A percentile compares a stretch with the other conserved stretches of the same genome.
phyloP scores from a whole-genome alignment of 2,113 vertebrate genomes.

The Prionailurus viverrinus region DNA sequence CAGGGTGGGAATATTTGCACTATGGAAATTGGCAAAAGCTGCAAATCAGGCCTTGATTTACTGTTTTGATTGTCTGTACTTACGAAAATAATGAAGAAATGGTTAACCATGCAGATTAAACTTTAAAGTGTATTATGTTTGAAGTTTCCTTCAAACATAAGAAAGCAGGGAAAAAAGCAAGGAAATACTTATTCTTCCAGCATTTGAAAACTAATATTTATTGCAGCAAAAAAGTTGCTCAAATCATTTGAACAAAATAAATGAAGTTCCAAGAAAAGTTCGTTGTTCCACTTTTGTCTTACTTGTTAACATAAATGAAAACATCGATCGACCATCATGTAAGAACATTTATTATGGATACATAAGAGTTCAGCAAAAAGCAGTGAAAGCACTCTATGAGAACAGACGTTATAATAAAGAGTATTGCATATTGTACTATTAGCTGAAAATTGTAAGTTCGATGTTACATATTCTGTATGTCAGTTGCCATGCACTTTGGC shows the following conservation, averaged over 20 bases:
- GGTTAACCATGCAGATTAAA: not conserved
- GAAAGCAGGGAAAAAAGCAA: not conserved
- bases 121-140: not conserved
- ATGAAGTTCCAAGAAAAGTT: not conserved
- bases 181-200: not conserved
- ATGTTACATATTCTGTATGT: not conserved
- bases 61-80: not conserved
- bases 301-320: not conserved
- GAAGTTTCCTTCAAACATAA: not conserved
- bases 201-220: not conserved
- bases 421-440: not conserved
- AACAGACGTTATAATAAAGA: not conserved
- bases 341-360: not conserved
- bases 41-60: not conserved
- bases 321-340: not conserved
- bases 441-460: not conserved
- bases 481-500: not conserved
- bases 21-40: not conserved
- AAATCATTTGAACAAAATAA: not conserved
- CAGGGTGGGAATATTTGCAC: not conserved
- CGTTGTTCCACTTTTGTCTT: not conserved
- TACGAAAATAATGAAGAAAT: not conserved
- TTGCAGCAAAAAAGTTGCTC: not conserved
- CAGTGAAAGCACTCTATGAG: not conserved
- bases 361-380: not conserved